A percentile compares a stretch with the other conserved stretches of the same genome.
phyloP scores from a whole-genome alignment of 1,140 invertebrate species.

The Sycophila sp. region DNA sequence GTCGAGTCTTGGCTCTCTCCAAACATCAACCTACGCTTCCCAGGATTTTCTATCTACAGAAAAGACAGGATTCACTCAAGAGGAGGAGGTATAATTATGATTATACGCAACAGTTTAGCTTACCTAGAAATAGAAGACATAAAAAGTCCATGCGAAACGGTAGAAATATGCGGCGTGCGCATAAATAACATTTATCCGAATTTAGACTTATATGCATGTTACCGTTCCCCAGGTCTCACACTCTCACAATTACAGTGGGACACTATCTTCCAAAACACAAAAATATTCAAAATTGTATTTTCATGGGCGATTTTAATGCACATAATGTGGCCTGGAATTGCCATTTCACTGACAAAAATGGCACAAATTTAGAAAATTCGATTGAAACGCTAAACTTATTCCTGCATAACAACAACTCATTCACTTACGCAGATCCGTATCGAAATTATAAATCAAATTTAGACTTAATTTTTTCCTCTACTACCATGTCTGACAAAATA shows the following conservation, averaged over 20 bases:
- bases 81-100: constrained; percentile 19
- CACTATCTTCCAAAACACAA: not conserved
- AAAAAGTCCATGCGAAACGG: not conserved
- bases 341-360: not conserved
- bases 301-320: constrained; percentile 34
- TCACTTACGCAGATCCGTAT: not conserved
- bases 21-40: not conserved
- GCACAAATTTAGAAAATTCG: not conserved
- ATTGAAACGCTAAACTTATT: not conserved
- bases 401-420: not conserved
- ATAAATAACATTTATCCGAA: not conserved
- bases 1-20: constrained; percentile 22
- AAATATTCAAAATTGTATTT: not conserved
- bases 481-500: not conserved
- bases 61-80: constrained; percentile 6
- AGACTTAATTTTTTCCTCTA: not conserved
- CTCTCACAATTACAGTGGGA: constrained; percentile 6
- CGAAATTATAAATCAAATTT: not conserved
- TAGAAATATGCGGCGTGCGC: not conserved
- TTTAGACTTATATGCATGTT: not conserved
- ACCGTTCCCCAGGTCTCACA: constrained; percentile 4
- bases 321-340: constrained; percentile 29
- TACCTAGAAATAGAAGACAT: not conserved
- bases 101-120: constrained; percentile 10
- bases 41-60: constrained; percentile 4